phyloP scores from a whole-genome alignment of 2,113 vertebrate species.

The Athene noctua region DNA sequence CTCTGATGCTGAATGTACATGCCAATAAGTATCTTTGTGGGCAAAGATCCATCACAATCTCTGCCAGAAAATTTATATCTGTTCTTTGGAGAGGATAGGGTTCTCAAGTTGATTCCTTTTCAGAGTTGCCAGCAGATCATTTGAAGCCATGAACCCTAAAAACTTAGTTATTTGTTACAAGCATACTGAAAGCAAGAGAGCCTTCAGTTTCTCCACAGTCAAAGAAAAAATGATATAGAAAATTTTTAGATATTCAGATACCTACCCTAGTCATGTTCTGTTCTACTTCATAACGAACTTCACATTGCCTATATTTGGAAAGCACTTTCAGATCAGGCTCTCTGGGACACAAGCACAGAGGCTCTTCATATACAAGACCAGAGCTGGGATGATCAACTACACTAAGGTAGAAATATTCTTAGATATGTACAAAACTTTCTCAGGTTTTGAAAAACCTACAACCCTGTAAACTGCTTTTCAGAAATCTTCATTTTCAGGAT shows the following conservation, averaged over 20 bases:
- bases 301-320: not conserved
- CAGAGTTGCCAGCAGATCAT: not conserved
- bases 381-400: not conserved
- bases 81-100: not conserved
- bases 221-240: not conserved
- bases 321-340: not conserved
- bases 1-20: not conserved
- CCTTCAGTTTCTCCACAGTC: not conserved
- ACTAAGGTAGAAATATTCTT: not conserved
- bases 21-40: not conserved
- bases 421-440: not conserved
- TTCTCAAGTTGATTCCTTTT: not conserved
- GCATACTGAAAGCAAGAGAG: not conserved
- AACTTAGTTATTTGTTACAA: not conserved
- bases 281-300: not conserved
- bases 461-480: not conserved
- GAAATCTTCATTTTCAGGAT: not conserved
- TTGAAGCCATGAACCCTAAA: not conserved
- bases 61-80: not conserved
- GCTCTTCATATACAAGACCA: not conserved
- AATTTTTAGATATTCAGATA: not conserved
- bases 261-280: not conserved
- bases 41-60: not conserved
- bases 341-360: not conserved
- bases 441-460: not conserved